Conservation (phyloP, 2,888 invertebrate genomes). For the Trichopria drosophilae region DNA sequence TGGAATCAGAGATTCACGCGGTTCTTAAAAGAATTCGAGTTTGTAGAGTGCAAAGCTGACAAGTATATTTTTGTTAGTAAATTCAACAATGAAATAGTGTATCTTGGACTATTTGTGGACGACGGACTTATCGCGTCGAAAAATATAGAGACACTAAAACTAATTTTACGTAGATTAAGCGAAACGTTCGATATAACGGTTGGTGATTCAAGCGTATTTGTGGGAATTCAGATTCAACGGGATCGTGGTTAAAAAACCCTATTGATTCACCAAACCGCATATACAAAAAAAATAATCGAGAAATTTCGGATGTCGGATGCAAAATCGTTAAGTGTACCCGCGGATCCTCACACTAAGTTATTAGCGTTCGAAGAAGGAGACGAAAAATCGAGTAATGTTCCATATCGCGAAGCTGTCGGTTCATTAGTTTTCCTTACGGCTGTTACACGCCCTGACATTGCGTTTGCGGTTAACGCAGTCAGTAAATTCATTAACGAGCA, state of each 20-base stretch:
- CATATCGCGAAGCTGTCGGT: constrained; percentile 36
- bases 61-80: constrained; percentile 24
- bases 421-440: constrained; percentile 34
- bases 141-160: constrained; percentile 3
- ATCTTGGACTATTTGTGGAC: constrained; percentile 29
- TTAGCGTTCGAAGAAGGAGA: constrained; percentile 13
- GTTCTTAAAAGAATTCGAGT: constrained; percentile 15
- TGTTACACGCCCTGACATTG: constrained; percentile 33
- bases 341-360: constrained; percentile 23
- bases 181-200: constrained; percentile 31
- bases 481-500: constrained; percentile 30
- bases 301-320: constrained; percentile 32
- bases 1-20: constrained; percentile 26
- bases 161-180: constrained; percentile 5
- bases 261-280: constrained; percentile 31
- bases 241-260: constrained; percentile 25
- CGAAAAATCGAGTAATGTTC: constrained; percentile 15
- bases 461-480: constrained; percentile 31
- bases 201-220: constrained; percentile 25
- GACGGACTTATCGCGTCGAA: constrained; percentile 28
- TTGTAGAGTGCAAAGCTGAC: constrained; percentile 20
- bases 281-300: constrained; percentile 28
- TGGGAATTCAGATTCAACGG: constrained; percentile 31
- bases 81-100: constrained; percentile 13
- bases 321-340: constrained; percentile 26